Conservation (phyloP, 1,140 invertebrate species). For the Venustaconcha ellipsiformis region DNA sequence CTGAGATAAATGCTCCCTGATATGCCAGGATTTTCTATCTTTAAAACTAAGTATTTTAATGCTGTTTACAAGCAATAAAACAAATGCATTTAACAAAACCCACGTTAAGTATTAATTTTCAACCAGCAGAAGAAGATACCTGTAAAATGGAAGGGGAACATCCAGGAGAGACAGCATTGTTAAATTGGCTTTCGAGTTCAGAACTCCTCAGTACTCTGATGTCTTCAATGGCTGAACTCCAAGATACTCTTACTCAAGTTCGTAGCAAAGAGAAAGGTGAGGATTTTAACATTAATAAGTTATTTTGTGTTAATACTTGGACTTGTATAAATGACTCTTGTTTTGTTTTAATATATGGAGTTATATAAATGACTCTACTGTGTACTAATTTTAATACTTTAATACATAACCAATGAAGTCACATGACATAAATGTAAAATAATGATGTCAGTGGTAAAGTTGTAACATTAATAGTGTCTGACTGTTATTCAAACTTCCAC, state of each 20-base stretch:
- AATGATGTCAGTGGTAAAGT: too few relatives aligned
- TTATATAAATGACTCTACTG: too few relatives aligned
- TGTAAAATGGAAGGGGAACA: not conserved
- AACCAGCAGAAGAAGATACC: too few relatives aligned
- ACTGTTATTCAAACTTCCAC: too few relatives aligned
- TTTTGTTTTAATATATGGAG: too few relatives aligned
- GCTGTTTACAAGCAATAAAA: not conserved
- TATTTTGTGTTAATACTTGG: too few relatives aligned
- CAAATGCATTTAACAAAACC: conserved; percentile 2
- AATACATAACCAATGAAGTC: too few relatives aligned
- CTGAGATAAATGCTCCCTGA: not conserved
- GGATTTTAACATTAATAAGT: not conserved
- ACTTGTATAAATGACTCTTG: too few relatives aligned
- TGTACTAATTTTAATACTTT: too few relatives aligned
- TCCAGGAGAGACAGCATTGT: conserved; percentile 28
- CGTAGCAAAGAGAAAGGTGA: conserved; percentile 52
- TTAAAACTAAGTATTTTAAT: not conserved
- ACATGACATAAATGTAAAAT: too few relatives aligned
- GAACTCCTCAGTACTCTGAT: conserved; percentile 50
- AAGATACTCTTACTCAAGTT: conserved; percentile 47
- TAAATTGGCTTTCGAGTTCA: conserved; percentile 57
- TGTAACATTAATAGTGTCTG: too few relatives aligned
- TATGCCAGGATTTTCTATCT: not conserved
- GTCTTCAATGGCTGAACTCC: conserved; percentile 55
- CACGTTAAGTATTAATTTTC: too few relatives aligned